These are phyloP conservation scores for Oxyruncus cristatus DNA, from an alignment of 2,113 vertebrate genomes.

Conservation along the genomic window DNA sequence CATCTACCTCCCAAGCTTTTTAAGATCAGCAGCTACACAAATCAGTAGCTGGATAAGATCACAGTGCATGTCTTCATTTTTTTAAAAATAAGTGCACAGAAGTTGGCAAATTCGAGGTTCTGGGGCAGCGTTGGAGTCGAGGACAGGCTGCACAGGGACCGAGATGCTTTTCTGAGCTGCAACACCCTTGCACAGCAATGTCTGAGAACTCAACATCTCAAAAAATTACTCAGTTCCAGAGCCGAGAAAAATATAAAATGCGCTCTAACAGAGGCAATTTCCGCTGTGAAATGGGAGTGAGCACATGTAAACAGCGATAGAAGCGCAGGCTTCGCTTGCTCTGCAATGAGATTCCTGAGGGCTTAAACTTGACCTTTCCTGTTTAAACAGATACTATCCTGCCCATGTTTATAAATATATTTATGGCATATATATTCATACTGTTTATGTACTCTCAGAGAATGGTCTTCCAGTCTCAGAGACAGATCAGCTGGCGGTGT, in stretches of 20 bases:
- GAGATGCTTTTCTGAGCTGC: background rate
- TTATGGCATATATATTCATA: background rate
- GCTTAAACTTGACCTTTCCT: background rate
- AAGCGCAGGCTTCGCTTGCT: background rate
- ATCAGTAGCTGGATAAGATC: conserved; percentile 5
- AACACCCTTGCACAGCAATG: background rate
- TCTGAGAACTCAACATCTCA: background rate
- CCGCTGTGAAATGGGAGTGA: background rate
- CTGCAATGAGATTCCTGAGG: conserved; percentile 14
- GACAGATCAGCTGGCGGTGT: background rate
- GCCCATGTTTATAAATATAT: background rate
- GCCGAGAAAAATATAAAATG: background rate
- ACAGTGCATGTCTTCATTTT: background rate
- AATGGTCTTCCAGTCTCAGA: background rate
- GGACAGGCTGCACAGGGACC: background rate
- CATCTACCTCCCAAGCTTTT: background rate
- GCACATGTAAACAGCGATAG: background rate
- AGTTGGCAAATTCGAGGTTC: background rate
- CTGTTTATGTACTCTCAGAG: background rate
- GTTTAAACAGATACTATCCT: background rate
- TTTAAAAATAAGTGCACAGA: background rate
- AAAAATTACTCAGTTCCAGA: background rate
- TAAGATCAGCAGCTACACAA: conserved; percentile 13
- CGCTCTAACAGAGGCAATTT: background rate
- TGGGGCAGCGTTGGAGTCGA: background rate